These are phyloP conservation scores for Rhaphigaster nebulosa DNA, from an alignment of 2,888 invertebrate genomes.

Conservation along the genomic window DNA sequence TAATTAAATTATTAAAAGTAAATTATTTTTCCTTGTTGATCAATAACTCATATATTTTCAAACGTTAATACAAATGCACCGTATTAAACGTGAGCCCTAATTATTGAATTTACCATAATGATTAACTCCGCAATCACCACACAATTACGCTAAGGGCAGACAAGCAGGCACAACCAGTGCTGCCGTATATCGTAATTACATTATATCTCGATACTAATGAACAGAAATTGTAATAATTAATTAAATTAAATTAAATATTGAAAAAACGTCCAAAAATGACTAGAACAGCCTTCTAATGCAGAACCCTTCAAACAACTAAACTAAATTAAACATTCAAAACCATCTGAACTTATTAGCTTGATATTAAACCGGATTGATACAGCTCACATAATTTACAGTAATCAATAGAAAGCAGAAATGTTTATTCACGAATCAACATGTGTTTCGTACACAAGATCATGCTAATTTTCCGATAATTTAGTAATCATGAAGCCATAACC, in stretches of 20 bases:
- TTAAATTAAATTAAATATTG: neutral
- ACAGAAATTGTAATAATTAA: neutral
- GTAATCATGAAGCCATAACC: too few relatives aligned
- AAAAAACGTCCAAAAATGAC: neutral
- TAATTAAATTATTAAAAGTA: too few relatives aligned
- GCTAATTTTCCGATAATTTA: too few relatives aligned
- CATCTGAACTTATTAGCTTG: neutral
- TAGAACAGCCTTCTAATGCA: too few relatives aligned
- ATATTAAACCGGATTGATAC: neutral
- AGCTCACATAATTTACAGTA: too few relatives aligned
- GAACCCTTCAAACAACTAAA: neutral
- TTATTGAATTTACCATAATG: constrained; percentile 1
- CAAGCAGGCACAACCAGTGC: neutral
- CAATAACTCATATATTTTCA: neutral
- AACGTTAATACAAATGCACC: neutral
- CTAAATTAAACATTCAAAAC: neutral
- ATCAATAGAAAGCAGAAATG: too few relatives aligned
- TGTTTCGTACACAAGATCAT: too few relatives aligned
- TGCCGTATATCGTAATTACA: neutral
- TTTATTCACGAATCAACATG: too few relatives aligned
- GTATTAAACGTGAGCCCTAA: neutral
- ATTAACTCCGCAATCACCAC: neutral
- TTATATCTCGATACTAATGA: neutral
- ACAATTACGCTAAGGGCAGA: neutral
- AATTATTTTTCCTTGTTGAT: too few relatives aligned